These are phyloP conservation scores for Drosophila cardini DNA, from an alignment of 1,140 invertebrate species.

Conservation along the genomic window DNA sequence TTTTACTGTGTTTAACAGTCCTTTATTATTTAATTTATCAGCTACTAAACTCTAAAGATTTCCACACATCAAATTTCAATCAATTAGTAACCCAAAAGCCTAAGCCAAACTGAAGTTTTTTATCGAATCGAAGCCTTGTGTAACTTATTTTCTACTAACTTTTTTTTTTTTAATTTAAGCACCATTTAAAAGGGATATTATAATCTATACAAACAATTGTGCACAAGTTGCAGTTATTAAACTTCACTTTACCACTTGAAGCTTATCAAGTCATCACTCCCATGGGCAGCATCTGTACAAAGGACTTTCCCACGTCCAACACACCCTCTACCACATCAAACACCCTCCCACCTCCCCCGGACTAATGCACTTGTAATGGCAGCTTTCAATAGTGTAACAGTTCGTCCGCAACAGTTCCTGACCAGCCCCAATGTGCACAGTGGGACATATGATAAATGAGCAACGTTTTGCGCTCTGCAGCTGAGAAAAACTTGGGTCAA, in stretches of 20 bases:
- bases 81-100: no score
- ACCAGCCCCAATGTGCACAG: slow-evolving; percentile 6
- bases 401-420: slow-evolving; percentile 7
- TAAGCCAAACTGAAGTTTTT: no score
- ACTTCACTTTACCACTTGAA: slow-evolving; percentile 45
- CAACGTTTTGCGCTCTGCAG: slow-evolving; percentile 19
- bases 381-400: slow-evolving; percentile 39
- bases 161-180: not conserved
- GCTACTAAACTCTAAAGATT: no score
- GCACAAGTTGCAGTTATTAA: slow-evolving; percentile 62
- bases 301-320: not conserved
- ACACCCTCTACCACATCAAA: not conserved
- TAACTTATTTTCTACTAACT: not conserved
- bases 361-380: slow-evolving; percentile 60
- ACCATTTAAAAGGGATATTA: slow-evolving; percentile 22
- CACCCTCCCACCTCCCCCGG: no score
- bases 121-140: no score
- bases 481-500: slow-evolving; percentile 59
- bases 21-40: no score
- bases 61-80: no score
- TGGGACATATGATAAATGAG: slow-evolving; percentile 57
- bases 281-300: slow-evolving; percentile 30
- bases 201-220: slow-evolving; percentile 2
- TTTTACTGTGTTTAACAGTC: no score
- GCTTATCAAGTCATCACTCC: slow-evolving; percentile 47